Percentiles rank a stretch among this genome's conserved stretches.
These are phyloP conservation scores for Caenorhabditis remanei DNA, from an alignment of 1,140 invertebrate species.

Conservation along the genomic window DNA sequence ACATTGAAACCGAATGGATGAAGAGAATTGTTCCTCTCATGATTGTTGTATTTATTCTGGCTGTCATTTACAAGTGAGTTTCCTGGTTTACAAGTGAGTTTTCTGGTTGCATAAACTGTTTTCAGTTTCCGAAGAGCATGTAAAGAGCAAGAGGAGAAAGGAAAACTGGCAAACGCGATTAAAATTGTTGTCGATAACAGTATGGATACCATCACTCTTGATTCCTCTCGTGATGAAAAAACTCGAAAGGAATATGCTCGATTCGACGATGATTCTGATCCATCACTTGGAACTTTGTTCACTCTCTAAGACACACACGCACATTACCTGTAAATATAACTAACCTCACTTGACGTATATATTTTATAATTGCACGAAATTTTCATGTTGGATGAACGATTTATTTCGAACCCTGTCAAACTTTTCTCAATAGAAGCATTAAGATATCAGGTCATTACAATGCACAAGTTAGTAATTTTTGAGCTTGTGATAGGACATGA, in stretches of 20 bases:
- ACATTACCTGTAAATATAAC: background rate
- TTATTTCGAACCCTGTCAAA: constrained; percentile 34
- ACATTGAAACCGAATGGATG: background rate
- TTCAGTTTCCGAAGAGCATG: constrained; percentile 12
- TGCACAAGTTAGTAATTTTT: constrained; percentile 2
- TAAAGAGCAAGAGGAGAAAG: background rate
- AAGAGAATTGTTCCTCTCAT: background rate
- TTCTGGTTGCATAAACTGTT: background rate
- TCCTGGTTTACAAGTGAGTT: background rate
- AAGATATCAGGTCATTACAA: background rate
- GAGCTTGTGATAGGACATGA: constrained; percentile 17
- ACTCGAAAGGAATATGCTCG: background rate
- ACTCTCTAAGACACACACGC: background rate
- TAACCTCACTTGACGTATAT: background rate
- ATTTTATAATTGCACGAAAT: background rate
- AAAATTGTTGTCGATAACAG: background rate
- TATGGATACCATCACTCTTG: constrained; percentile 5
- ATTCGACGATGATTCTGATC: constrained; percentile 9
- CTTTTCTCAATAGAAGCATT: background rate
- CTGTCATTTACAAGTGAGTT: constrained; percentile 7
- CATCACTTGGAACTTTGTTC: constrained; percentile 15
- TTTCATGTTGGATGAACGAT: background rate
- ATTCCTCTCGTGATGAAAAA: background rate
- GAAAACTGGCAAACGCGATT: background rate
- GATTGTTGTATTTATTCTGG: background rate